Percentiles rank a stretch among this genome's conserved stretches.
phyloP scores from a whole-genome alignment of 2,113 vertebrate genomes.

The Eulemur rufifrons region DNA sequence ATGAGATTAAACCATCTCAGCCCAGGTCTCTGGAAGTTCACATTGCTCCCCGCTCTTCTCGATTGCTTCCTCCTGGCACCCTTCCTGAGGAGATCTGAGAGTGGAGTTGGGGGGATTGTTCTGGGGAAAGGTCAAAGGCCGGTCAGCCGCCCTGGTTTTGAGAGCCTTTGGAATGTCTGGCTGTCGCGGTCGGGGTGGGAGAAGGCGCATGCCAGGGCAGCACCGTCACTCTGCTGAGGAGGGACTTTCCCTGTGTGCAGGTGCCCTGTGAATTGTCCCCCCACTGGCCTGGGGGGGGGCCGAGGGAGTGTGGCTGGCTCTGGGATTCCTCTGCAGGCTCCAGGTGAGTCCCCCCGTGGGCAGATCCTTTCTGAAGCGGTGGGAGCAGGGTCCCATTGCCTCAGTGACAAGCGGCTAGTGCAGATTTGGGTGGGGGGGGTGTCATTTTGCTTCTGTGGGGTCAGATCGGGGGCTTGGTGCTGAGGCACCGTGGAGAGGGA shows the following conservation, averaged over 20 bases:
- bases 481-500: background rate
- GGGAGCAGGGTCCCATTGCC: background rate
- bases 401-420: background rate
- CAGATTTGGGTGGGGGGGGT: background rate
- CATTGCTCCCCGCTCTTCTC: background rate
- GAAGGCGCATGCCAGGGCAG: background rate
- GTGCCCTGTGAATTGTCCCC: background rate
- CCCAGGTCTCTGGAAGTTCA: background rate
- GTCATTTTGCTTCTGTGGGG: background rate
- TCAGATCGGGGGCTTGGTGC: constrained; percentile 1
- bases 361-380: background rate
- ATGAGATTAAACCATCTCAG: background rate
- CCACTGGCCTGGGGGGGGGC: background rate
- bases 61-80: background rate
- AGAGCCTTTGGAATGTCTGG: background rate
- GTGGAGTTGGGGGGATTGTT: background rate
- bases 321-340: background rate
- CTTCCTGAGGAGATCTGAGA: background rate
- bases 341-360: background rate
- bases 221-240: rapidly evolving
- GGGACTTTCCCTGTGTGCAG: background rate
- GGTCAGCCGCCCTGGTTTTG: background rate
- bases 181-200: too few species aligned
- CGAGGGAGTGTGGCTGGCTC: background rate
- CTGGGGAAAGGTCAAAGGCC: background rate